Conservation (phyloP, 2,113 vertebrate genomes). For the Holacanthus passer region DNA sequence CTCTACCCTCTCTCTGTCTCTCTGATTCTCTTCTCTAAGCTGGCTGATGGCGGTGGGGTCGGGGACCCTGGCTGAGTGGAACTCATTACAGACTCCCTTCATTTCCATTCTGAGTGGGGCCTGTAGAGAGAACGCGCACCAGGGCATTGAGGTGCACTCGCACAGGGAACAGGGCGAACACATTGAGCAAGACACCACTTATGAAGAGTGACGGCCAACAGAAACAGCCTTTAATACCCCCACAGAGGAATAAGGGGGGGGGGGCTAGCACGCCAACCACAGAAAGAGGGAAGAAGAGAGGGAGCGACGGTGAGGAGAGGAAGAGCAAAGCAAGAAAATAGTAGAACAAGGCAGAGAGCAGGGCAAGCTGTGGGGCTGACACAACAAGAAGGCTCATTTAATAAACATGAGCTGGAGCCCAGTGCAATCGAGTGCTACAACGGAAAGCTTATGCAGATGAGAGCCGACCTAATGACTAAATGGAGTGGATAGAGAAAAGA, state of each 20-base stretch:
- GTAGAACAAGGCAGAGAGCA: conserved; percentile 67
- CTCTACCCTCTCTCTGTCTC: conserved; percentile 75
- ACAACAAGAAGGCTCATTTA: conserved; percentile 82
- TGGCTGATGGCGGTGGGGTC: conserved; percentile 80
- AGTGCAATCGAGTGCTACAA: conserved; percentile 75
- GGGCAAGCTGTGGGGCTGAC: conserved; percentile 74
- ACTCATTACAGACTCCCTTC: conserved; percentile 87
- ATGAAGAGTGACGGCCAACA: conserved; percentile 85
- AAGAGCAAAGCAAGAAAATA: conserved; percentile 65
- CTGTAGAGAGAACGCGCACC: conserved; percentile 73
- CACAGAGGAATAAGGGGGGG: conserved; percentile 70
- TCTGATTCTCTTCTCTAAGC: conserved; percentile 82
- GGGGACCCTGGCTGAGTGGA: conserved; percentile 82
- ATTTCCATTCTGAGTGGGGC: conserved; percentile 86
- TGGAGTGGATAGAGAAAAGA: conserved; percentile 80
- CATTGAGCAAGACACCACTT: conserved; percentile 84
- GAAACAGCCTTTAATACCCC: conserved; percentile 83
- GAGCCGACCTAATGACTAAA: conserved; percentile 82
- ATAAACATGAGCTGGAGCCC: conserved; percentile 84
- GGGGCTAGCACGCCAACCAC: conserved; percentile 28
- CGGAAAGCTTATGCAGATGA: conserved; percentile 83
- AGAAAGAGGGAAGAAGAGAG: conserved; percentile 48
- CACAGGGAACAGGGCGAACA: conserved; percentile 78
- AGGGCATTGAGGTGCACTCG: conserved; percentile 78
- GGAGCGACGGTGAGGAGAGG: conserved; percentile 45